Evolutionary conservation across 2,797 vertebrate species (phyloP).

Genomic region (Molothrus ater): DNA sequence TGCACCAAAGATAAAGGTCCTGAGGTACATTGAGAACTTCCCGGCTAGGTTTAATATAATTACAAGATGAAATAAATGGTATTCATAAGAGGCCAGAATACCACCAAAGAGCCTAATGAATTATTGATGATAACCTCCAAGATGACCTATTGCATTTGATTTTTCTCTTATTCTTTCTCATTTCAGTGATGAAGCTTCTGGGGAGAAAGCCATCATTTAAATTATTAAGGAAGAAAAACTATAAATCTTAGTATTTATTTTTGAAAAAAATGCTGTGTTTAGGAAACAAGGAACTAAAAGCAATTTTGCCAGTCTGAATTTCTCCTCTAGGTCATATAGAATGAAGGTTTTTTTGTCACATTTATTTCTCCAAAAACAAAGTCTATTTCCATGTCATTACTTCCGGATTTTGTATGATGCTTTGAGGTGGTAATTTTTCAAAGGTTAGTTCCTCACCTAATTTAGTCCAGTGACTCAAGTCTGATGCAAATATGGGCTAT

Average conservation of each 20-base stretch:
- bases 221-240: background rate
- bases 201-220: background rate
- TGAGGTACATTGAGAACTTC: background rate
- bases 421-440: background rate
- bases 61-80: background rate
- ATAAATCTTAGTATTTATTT: background rate
- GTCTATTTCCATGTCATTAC: background rate
- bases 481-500: background rate
- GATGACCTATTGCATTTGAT: background rate
- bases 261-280: background rate
- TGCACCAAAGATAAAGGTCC: background rate
- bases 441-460: background rate
- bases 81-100: background rate
- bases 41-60: background rate
- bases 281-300: background rate
- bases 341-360: background rate
- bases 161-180: constrained; percentile 1
- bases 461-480: background rate
- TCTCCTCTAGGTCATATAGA: background rate
- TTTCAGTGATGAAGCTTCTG: constrained; percentile 1
- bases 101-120: background rate
- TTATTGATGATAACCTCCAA: constrained; percentile 15
- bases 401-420: background rate
- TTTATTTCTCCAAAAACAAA: background rate
- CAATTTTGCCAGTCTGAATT: background rate